Base-by-base conservation (phyloP, 2,113 vertebrate genomes). In the Cairina moschata region DNA sequence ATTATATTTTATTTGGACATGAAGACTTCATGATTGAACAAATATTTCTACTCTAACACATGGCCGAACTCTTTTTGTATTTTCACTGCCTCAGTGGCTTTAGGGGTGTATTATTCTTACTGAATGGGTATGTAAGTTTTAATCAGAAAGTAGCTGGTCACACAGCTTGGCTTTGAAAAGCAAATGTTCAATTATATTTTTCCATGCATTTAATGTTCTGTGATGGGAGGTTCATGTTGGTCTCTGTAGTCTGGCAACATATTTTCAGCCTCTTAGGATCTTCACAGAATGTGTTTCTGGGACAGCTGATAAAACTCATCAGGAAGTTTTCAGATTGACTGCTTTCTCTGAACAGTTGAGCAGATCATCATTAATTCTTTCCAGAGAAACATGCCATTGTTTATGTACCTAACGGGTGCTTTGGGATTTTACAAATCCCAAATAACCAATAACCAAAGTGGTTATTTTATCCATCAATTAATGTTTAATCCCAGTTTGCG, bases 321-420 rank as follows among this genome's bases (percentile, higher is more conserved):
- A 93, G 72, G 83, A 74, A 36, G n/a, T 93, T 96, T 94, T 91
- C 75, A 83, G 91, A 90, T 95, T 83, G 40, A 69, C 82, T 79
- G 76, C 52, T 13, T 21, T 68, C n/a, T 72, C 50, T 87, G 36
- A 85, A 58, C 38, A 71, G 65, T 83, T 3, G 6, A 25, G 48
- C 28, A 88, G 79, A 66, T 93, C 65, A 34, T 88, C 8, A 1
- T 92, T 89, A 79, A 89, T 90, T 89, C 79, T 16, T 0, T 62
- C 71, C 16, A 65, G 65, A 48, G 88, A 78, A 93, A 56, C 34
- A 59, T 0, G 0, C 1, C 38, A 34, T 17, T 92, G 75, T 85
- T 95, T 83, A 88, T 4, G 3, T 76, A 85, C 34, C 65, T 94
- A 48, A 67, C 60, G 38, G 52, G 28, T 80, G 40, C 56, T 83